A percentile compares a stretch with the other conserved stretches of the same genome.
Conservation (phyloP, 2,113 vertebrate genomes). For the Sciurus niger region DNA sequence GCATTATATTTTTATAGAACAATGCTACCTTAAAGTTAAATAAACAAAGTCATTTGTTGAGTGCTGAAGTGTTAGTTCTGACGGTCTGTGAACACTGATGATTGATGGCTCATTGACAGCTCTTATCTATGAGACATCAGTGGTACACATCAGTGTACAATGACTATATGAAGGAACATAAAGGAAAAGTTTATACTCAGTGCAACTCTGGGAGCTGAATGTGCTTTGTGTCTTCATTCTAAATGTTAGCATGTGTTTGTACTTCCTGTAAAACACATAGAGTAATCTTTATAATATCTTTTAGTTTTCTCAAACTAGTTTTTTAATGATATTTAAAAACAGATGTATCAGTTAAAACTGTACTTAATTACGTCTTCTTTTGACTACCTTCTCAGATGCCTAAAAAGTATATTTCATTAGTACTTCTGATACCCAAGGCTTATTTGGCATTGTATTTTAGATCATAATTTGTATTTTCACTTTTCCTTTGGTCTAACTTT, state of each 20-base stretch:
- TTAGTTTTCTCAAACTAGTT: background rate
- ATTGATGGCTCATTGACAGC: background rate
- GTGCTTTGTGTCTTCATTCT: background rate
- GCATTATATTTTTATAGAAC: background rate
- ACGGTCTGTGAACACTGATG: background rate
- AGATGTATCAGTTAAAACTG: background rate
- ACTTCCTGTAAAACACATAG: background rate
- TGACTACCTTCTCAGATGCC: background rate
- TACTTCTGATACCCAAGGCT: background rate
- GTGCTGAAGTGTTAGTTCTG: background rate
- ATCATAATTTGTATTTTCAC: background rate
- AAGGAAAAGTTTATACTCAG: background rate
- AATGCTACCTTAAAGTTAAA: background rate
- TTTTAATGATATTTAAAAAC: constrained; percentile 22
- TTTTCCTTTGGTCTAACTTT: constrained; percentile 29
- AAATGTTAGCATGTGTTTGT: background rate
- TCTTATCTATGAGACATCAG: background rate
- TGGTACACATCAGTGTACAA: background rate
- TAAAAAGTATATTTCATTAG: background rate
- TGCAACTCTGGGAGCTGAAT: background rate
- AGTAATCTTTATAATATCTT: background rate
- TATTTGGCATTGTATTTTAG: background rate
- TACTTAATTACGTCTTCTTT: background rate
- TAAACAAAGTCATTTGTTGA: background rate
- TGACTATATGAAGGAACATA: background rate